A percentile compares a stretch with the other conserved stretches of the same genome.
Evolutionary conservation across 2,888 invertebrate species (phyloP).

Genomic region (Marronus borbonicus): DNA sequence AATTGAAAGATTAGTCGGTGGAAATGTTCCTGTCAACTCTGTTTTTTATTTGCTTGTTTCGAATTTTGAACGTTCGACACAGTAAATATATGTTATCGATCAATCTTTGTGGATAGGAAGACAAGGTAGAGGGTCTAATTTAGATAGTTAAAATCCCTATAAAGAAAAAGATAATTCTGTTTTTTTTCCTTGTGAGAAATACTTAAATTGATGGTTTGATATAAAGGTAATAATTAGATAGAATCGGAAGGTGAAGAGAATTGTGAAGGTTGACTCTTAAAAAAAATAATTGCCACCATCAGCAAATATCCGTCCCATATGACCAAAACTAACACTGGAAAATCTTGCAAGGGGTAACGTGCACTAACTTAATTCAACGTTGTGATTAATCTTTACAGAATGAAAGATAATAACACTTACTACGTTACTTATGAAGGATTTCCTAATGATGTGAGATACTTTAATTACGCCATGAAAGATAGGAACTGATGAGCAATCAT

Average conservation of each 20-base stretch:
- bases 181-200: background rate
- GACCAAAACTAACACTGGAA: too few relatives aligned
- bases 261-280: too few relatives aligned
- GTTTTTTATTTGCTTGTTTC: constrained; percentile 28
- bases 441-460: too few relatives aligned
- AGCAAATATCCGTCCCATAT: too few relatives aligned
- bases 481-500: too few relatives aligned
- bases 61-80: constrained; percentile 14
- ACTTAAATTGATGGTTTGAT: constrained; percentile 6
- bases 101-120: constrained; percentile 36
- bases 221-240: background rate
- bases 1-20: constrained; percentile 31
- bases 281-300: too few relatives aligned
- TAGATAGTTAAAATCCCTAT: constrained; percentile 27
- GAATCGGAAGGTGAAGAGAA: background rate
- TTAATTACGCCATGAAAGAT: too few relatives aligned
- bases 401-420: too few relatives aligned
- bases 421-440: background rate
- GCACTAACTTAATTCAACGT: too few relatives aligned
- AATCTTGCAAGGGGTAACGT: too few relatives aligned
- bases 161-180: constrained; percentile 13
- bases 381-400: too few relatives aligned
- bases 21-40: constrained; percentile 28
- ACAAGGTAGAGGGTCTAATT: constrained; percentile 40
- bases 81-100: constrained; percentile 40